Percentiles rank a stretch among this genome's conserved stretches.
These are phyloP conservation scores for Temnothorax longispinosus DNA, from an alignment of 1,140 invertebrate species.

Conservation along the genomic window DNA sequence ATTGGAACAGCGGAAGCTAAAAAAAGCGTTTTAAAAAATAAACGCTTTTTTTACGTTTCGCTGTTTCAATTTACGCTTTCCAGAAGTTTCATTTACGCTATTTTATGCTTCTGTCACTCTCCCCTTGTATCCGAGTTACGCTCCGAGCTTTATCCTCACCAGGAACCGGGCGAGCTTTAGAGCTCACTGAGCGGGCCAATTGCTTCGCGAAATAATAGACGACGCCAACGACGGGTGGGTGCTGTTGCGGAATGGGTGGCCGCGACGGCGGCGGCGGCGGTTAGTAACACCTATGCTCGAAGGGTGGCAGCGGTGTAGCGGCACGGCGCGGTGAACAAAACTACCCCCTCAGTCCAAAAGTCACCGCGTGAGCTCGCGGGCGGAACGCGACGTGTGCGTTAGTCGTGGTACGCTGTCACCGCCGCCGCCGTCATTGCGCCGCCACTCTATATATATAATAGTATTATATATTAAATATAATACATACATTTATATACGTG, in stretches of 20 bases:
- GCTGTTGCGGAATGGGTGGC: neutral
- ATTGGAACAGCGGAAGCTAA: too few species aligned
- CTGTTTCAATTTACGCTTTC: too few species aligned
- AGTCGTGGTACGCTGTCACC: conserved; percentile 29
- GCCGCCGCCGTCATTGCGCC: neutral
- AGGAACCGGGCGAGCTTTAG: neutral
- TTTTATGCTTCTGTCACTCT: neutral
- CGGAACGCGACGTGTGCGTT: conserved; percentile 36
- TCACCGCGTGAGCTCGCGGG: conserved; percentile 74
- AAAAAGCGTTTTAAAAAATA: too few species aligned
- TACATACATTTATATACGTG: neutral
- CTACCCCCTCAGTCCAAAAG: conserved; percentile 78
- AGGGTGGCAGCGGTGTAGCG: conserved; percentile 77
- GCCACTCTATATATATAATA: neutral
- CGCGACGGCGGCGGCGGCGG: neutral
- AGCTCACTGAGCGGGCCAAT: conserved; percentile 11
- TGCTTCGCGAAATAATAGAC: conserved; percentile 37
- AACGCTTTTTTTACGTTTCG: too few species aligned
- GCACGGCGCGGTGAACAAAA: conserved; percentile 64
- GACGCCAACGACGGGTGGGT: neutral
- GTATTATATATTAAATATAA: neutral
- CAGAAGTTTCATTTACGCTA: too few species aligned
- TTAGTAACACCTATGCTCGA: conserved; percentile 63
- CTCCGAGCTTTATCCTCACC: neutral
- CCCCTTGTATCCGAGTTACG: neutral